Base-by-base conservation (phyloP, 2,888 invertebrate species). In the Drosophila prostipennis region DNA sequence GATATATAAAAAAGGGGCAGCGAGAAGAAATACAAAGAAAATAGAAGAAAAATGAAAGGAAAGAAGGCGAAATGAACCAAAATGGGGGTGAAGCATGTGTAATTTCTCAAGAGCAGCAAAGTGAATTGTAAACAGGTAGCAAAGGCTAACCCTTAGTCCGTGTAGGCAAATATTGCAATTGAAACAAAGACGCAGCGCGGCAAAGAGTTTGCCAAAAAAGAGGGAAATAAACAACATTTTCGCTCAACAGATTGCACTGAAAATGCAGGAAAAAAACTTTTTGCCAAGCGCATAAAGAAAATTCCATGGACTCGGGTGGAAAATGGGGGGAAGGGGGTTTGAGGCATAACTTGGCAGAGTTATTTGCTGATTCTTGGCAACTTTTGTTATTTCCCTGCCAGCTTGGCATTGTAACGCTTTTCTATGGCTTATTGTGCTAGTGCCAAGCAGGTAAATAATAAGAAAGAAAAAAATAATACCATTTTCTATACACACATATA, bases 51-150 rank as follows among this genome's bases (percentile, higher is more conserved):
- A 26, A 5, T 26, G 26, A 26, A 26, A 26, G 26, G 26, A 26
- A 26, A 39, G 34, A 43, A 4, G 6, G 39, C 16, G 43, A 45
- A 48, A 23, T 42, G 52, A 42, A 26, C 42, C 37, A 14, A 54
- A 58, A 49, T 37, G 51, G 42, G 53, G 61, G 53, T 23, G 71
- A 52, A 48, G 56, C 86, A 86, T 86, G 88, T 82, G 86, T 82
- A 82, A 88, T 86, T 82, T 86, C 73, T 88, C 72, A 87, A 82
- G 82, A 77, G 88, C 86, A 73, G 71, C 83, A 79, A 82, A 82
- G 81, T 79, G 83, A 87, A 81, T 85, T 79, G 82, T 79, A 82
- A 82, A 82, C 78, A 82, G 78, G 58, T 52, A 63, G 67, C 59
- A 39, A 26, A 39, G 48, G 59, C 37, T 14, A 49, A 36, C 54